A percentile compares a stretch with the other conserved stretches of the same genome.
Evolutionary conservation across 1,140 invertebrate species (phyloP).

Genomic region (Dolichoris vasculosae): DNA sequence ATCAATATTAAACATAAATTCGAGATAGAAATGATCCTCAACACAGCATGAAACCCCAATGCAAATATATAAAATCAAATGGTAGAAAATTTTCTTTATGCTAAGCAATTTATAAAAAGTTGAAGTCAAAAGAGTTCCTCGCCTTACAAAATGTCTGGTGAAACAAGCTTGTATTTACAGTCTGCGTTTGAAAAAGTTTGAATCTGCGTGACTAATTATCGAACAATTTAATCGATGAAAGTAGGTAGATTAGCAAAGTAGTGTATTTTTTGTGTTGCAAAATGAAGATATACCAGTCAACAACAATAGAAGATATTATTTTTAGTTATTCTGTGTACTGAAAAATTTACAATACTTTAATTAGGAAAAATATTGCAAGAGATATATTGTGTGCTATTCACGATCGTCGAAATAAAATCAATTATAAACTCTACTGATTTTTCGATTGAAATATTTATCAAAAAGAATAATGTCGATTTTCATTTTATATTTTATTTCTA

Average conservation of each 20-base stretch:
- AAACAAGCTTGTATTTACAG: background rate
- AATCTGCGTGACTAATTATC: constrained; percentile 33
- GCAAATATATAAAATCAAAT: constrained; percentile 23
- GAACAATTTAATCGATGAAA: constrained; percentile 17
- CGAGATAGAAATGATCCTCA: background rate
- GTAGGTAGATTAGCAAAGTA: background rate
- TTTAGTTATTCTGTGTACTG: background rate
- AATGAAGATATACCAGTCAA: background rate
- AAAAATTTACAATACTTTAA: constrained; percentile 3
- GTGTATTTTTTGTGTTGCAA: background rate
- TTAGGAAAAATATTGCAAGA: background rate
- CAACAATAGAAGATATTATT: constrained; percentile 25
- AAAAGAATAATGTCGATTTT: too few relatives aligned
- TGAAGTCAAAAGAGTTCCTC: background rate
- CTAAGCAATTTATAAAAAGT: background rate
- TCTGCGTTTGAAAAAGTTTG: constrained; percentile 30
- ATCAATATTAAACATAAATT: background rate
- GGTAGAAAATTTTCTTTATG: background rate
- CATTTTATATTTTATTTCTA: too few relatives aligned
- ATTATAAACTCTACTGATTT: background rate
- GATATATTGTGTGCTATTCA: too few relatives aligned
- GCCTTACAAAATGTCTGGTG: background rate
- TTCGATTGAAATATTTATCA: background rate
- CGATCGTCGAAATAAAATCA: background rate
- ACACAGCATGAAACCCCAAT: background rate